Evolutionary conservation across 2,797 vertebrate species (phyloP).

Genomic region (Halcyon badia): DNA sequence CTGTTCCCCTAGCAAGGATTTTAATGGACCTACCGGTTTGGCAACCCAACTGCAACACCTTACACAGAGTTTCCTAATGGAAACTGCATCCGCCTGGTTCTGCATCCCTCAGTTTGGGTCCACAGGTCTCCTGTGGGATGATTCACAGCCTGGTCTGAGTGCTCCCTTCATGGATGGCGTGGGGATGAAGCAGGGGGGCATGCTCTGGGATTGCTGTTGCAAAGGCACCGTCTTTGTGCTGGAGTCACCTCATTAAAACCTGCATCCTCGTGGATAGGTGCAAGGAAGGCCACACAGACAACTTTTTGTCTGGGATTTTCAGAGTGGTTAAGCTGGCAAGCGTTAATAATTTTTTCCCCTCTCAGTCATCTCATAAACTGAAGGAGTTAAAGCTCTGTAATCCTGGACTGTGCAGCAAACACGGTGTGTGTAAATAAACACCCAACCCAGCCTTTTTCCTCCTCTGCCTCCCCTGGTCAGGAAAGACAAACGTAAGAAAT

Average conservation of each 20-base stretch:
- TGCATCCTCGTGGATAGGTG: rapidly evolving
- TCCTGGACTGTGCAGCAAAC: not conserved
- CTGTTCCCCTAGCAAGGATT: not conserved
- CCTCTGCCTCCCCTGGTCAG: not conserved
- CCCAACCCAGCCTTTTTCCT: not conserved
- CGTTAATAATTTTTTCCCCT: not conserved
- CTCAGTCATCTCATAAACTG: not conserved
- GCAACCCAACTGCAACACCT: not conserved
- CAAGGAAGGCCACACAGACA: not conserved
- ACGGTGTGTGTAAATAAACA: rapidly evolving
- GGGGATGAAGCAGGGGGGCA: rapidly evolving
- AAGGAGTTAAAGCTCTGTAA: not conserved
- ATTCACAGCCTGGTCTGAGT: not conserved
- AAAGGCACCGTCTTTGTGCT: not conserved
- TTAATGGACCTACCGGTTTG: not conserved
- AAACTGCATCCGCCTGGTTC: not conserved
- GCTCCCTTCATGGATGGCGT: not conserved
- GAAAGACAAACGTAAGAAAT: not conserved
- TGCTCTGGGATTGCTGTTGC: not conserved
- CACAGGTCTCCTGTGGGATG: rapidly evolving
- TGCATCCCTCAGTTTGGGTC: not conserved
- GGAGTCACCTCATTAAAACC: not conserved
- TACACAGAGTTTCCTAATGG: not conserved
- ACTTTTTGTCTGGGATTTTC: not conserved
- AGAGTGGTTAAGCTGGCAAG: not conserved